Evolutionary conservation across 2,113 vertebrate genomes (phyloP).

Genomic region (Misgurnus mizolepis): DNA sequence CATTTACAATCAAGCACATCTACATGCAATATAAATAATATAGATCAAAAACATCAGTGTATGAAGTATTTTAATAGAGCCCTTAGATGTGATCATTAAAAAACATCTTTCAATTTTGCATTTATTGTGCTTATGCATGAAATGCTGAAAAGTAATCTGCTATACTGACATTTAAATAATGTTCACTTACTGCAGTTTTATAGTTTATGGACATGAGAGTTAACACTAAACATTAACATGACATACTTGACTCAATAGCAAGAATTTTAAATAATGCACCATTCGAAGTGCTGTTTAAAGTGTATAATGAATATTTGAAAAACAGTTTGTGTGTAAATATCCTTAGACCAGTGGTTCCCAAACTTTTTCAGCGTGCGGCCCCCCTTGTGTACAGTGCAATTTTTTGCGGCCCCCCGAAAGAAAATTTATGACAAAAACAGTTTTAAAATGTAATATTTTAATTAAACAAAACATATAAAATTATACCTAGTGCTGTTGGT

Average conservation of each 20-base stretch:
- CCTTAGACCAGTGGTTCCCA: too few species aligned
- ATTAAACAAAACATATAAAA: too few species aligned
- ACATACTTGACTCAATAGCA: constrained; percentile 21
- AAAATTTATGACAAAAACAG: too few species aligned
- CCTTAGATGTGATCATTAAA: constrained; percentile 31
- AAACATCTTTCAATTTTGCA: constrained; percentile 18
- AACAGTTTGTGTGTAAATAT: constrained; percentile 9
- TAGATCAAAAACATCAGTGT: constrained; percentile 8
- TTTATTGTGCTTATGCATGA: constrained; percentile 4
- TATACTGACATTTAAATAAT: neutral
- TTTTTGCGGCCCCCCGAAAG: too few species aligned
- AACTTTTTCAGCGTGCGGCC: too few species aligned
- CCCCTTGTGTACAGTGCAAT: too few species aligned
- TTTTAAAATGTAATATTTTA: too few species aligned
- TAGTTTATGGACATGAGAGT: too few species aligned
- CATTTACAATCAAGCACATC: neutral
- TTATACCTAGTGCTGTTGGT: too few species aligned
- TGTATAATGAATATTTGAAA: constrained; percentile 20
- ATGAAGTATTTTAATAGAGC: constrained; percentile 19
- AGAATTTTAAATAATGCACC: constrained; percentile 8
- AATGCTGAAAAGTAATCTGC: constrained; percentile 10
- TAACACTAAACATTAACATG: neutral
- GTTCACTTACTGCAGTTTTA: neutral
- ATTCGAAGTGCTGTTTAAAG: constrained; percentile 24
- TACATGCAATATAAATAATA: constrained; percentile 24